Evolutionary conservation across 2,113 vertebrate species (phyloP), one percentile per base, ranked within the genome.

Genomic region (Oryzias celebensis): DNA sequence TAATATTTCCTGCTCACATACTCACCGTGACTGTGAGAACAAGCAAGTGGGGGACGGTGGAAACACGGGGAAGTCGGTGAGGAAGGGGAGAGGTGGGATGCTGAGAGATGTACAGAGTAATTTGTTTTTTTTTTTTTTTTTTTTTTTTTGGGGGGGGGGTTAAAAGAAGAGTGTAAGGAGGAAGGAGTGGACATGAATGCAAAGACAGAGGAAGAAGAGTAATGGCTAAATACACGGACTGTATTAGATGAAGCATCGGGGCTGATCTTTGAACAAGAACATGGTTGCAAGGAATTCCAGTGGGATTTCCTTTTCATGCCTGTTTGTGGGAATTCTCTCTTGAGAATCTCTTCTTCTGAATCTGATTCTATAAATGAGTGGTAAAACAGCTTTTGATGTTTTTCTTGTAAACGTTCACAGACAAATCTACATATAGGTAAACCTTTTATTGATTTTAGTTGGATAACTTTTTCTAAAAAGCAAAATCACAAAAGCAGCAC

Each of bases 1-100:
- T 90, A 89, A 90, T 90, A 87, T 88, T 87, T 90, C 77, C 87
- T 58, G 68, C 78, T 87, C 87, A 88, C 85, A 87, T 85, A 82
- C 77, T 80, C 78, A 52, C 36, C 24, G 45, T 70, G 74, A 78
- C 71, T 73, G 78, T 86, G 84, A 82, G 87, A 88, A 87, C 77
- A 81, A 80, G 80, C 68, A 48, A 77, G 76, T 77, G 65, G 71
- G 77, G 73, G 82, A 86, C 68, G 45, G 64, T 51, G 60, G 79
- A 80, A 76, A 77, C 22, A 22, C 57, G 65, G 74, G 69, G 73
- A 61, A 74, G 68, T 45, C 28, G 47, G 48, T 15, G 66, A 68
- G 53, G 58, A 77, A 77, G 63, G 42, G 58, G 62, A 62, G 80
- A 80, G 62, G 7, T 71, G 75, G 81, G 68, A 82, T 73, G 72